Evolutionary conservation across 1,140 invertebrate genomes (phyloP).

Genomic region (Melanaphis sacchari): DNA sequence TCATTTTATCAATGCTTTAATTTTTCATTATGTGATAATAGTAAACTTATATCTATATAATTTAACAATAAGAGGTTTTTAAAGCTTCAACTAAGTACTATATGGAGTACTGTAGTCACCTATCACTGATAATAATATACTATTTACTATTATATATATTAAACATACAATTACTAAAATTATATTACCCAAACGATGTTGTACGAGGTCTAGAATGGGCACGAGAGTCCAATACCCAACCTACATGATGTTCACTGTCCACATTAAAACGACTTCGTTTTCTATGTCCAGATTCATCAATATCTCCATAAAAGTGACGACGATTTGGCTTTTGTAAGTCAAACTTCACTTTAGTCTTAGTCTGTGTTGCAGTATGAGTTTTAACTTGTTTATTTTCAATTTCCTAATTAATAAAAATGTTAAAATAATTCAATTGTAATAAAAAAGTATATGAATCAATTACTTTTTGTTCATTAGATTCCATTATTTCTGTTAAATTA

Average conservation of each 20-base stretch:
- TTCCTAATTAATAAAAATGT: conserved; percentile 62
- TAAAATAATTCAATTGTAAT: not conserved
- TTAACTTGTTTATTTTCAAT: conserved; percentile 77
- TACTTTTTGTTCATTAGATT: conserved; percentile 46
- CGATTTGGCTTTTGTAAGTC: conserved; percentile 38
- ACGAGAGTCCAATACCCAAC: conserved; percentile 93
- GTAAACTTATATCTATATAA: not conserved
- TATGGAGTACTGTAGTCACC: not conserved
- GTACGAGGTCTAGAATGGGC: conserved; percentile 78
- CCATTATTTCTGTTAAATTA: conserved; percentile 55
- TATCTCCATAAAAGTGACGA: conserved; percentile 51
- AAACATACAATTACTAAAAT: not conserved
- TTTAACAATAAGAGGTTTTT: not conserved
- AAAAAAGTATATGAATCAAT: conserved; percentile 17
- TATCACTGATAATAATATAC: not conserved
- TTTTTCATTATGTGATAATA: not conserved
- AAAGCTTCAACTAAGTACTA: not conserved
- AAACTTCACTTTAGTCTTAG: conserved; percentile 66
- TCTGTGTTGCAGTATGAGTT: conserved; percentile 2
- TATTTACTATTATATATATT: no score
- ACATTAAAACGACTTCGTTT: conserved; percentile 86
- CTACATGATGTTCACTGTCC: conserved; percentile 92
- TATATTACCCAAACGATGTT: conserved; percentile 68
- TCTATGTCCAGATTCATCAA: conserved; percentile 49
- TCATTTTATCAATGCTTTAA: not conserved